phyloP scores from a whole-genome alignment of 2,113 vertebrate genomes.

The Sturnus vulgaris region DNA sequence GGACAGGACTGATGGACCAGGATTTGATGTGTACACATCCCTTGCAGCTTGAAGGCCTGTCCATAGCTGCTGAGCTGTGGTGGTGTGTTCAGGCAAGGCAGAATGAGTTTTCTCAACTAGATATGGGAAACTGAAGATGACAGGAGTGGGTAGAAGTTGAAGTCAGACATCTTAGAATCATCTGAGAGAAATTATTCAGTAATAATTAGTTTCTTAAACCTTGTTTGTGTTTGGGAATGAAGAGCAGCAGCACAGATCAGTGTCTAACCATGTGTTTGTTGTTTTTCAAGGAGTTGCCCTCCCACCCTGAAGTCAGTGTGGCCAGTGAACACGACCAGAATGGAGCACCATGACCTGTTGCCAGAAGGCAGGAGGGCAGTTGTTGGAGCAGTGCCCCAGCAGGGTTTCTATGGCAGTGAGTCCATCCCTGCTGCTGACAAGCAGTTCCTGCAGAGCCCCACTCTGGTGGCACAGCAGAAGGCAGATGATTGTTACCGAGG shows the following conservation, averaged over 20 bases:
- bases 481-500: slow-evolving; percentile 68
- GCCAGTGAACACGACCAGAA: slow-evolving; percentile 74
- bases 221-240: neutral
- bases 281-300: slow-evolving; percentile 74
- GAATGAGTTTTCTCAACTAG: neutral
- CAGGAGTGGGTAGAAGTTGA: neutral
- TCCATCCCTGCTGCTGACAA: slow-evolving; percentile 67
- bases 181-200: neutral
- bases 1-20: neutral
- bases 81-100: neutral
- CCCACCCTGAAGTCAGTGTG: slow-evolving; percentile 78
- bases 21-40: neutral
- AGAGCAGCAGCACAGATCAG: neutral
- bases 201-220: neutral
- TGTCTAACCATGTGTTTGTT: slow-evolving; percentile 46
- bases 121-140: neutral
- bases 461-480: slow-evolving; percentile 65
- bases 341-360: slow-evolving; percentile 75
- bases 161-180: neutral
- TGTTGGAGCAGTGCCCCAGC: slow-evolving; percentile 66
- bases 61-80: neutral
- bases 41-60: neutral
- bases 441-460: slow-evolving; percentile 54
- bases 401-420: slow-evolving; percentile 69
- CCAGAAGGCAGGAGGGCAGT: slow-evolving; percentile 74